A percentile compares a stretch with the other conserved stretches of the same genome.
phyloP scores from a whole-genome alignment of 2,113 vertebrate genomes.

The Callopanchax toddi region DNA sequence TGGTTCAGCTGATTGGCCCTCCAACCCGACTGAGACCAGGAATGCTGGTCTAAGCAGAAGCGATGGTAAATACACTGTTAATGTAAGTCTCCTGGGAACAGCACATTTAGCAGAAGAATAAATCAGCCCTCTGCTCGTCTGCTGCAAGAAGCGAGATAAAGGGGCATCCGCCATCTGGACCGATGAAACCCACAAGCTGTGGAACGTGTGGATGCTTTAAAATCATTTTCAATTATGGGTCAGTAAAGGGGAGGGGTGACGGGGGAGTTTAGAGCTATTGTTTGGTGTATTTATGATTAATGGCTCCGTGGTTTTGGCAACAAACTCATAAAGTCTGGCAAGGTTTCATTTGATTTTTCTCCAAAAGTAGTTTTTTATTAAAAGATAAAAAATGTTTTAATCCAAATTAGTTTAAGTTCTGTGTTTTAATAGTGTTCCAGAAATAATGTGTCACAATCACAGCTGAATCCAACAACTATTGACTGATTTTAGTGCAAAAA shows the following conservation, averaged over 20 bases:
- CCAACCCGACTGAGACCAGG: slow-evolving; percentile 6
- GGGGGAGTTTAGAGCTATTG: slow-evolving; percentile 1
- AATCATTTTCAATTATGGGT: neutral
- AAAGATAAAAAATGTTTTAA: too few relatives aligned
- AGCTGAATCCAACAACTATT: too few relatives aligned
- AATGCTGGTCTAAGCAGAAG: slow-evolving; percentile 47
- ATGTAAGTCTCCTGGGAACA: slow-evolving; percentile 29
- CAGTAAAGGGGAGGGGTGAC: neutral
- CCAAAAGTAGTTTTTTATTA: neutral
- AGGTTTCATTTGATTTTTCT: neutral
- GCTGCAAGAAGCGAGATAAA: slow-evolving; percentile 11
- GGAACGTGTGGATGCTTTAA: slow-evolving; percentile 10
- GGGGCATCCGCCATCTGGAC: neutral
- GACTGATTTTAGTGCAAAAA: too few relatives aligned
- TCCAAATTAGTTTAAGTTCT: neutral
- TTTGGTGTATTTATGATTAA: neutral
- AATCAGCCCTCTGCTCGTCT: slow-evolving; percentile 42
- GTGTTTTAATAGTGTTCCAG: neutral
- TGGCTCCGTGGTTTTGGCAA: neutral
- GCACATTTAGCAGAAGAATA: slow-evolving; percentile 46
- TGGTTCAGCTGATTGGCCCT: slow-evolving; percentile 18
- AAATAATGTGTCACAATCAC: neutral
- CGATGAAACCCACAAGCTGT: slow-evolving; percentile 4
- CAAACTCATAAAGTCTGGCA: neutral
- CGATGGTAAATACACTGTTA: slow-evolving; percentile 11